Conservation (phyloP, 2,113 vertebrate genomes). For the Colinus virginianus region DNA sequence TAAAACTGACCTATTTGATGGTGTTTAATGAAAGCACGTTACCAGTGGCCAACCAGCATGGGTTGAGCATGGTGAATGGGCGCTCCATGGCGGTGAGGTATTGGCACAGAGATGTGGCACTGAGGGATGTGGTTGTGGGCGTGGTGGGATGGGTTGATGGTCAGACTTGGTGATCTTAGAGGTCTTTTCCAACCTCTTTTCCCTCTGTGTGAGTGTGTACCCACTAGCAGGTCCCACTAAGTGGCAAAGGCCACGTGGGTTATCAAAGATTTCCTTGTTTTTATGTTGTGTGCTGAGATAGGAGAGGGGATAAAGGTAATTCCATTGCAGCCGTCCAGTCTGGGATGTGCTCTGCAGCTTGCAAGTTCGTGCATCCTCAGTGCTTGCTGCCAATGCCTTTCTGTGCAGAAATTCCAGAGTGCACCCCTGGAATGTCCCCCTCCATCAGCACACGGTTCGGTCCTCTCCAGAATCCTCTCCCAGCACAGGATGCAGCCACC, state of each 20-base stretch:
- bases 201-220: neutral
- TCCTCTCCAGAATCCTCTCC: conserved; percentile 21
- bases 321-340: neutral
- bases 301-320: neutral
- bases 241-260: neutral
- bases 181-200: neutral
- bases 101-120: no score
- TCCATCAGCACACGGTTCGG: neutral
- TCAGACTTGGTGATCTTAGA: no score
- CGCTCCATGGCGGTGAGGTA: accelerated
- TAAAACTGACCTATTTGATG: neutral
- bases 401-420: neutral
- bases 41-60: accelerated
- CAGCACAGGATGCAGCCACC: neutral
- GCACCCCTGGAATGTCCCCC: neutral
- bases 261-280: neutral
- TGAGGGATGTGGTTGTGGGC: no score
- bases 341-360: neutral
- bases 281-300: neutral
- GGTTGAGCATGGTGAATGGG: neutral
- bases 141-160: no score
- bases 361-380: neutral
- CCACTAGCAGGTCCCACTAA: no score
- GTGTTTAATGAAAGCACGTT: neutral
- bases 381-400: neutral